Evolutionary conservation across 2,113 vertebrate genomes (phyloP).

Genomic region (Xenopus laevis): DNA sequence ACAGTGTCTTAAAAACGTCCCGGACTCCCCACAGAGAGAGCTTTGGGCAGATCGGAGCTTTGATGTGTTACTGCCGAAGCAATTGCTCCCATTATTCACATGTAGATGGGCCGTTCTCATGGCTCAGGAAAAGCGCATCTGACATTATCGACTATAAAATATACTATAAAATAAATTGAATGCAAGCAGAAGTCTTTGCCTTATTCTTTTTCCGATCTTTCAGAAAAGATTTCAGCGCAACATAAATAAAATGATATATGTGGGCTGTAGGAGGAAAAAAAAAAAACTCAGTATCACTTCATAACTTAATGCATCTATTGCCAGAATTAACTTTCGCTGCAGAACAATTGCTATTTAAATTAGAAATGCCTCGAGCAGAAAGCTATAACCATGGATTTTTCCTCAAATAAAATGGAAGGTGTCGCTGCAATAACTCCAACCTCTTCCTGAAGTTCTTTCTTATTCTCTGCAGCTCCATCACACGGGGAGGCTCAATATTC

Average conservation of each 20-base stretch:
- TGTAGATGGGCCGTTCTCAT: slow-evolving; percentile 40
- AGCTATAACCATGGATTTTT: slow-evolving; percentile 20
- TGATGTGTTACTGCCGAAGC: slow-evolving; percentile 49
- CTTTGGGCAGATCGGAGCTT: slow-evolving; percentile 23
- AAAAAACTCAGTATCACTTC: background rate
- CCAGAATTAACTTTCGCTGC: slow-evolving; percentile 17
- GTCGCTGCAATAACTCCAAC: slow-evolving; percentile 45
- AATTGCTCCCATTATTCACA: slow-evolving; percentile 48
- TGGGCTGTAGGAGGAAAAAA: slow-evolving; percentile 23
- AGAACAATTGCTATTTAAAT: slow-evolving; percentile 42
- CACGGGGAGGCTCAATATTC: slow-evolving; percentile 51
- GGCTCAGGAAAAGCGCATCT: slow-evolving; percentile 39
- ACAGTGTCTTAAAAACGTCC: slow-evolving; percentile 31
- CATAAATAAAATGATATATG: slow-evolving; percentile 46
- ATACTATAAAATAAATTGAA: slow-evolving; percentile 46
- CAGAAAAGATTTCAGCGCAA: slow-evolving; percentile 21
- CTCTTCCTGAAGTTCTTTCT: slow-evolving; percentile 43
- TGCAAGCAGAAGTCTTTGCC: slow-evolving; percentile 14
- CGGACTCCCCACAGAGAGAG: slow-evolving; percentile 13
- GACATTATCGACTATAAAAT: slow-evolving; percentile 48
- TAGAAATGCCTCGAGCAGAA: slow-evolving; percentile 24
- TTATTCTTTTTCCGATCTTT: slow-evolving; percentile 36
- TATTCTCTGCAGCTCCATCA: slow-evolving; percentile 51
- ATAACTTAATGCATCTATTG: slow-evolving; percentile 5
- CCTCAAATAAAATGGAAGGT: slow-evolving; percentile 33